phyloP scores from a whole-genome alignment of 2,797 vertebrate genomes.

The Carcharodon carcharias region DNA sequence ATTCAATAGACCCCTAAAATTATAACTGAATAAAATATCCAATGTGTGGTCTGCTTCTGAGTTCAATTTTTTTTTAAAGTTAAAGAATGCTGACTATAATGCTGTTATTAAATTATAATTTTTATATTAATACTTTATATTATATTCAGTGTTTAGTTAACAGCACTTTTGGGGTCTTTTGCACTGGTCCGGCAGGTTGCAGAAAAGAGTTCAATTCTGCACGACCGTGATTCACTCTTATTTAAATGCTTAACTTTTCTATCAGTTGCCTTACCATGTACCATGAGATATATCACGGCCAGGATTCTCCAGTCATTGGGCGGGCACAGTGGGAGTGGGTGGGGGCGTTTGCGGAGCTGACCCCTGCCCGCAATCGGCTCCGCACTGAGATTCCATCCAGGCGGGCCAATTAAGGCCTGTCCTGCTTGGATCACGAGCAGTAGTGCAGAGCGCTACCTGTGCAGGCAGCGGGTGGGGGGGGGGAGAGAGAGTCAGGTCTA shows the following conservation, averaged over 20 bases:
- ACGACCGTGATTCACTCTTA: background rate
- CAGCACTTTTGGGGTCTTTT: background rate
- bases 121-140: too few relatives aligned
- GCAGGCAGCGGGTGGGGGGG: too few relatives aligned
- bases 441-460: too few relatives aligned
- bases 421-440: too few relatives aligned
- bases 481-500: too few relatives aligned
- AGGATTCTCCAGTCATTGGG: too few relatives aligned
- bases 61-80: background rate
- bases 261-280: background rate
- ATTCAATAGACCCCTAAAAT: background rate
- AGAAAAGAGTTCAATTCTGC: conserved; percentile 22
- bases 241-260: background rate
- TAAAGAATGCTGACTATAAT: background rate
- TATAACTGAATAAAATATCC: background rate
- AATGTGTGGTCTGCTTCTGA: background rate
- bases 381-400: too few relatives aligned
- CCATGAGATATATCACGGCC: too few relatives aligned
- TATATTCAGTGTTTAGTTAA: background rate
- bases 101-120: background rate
- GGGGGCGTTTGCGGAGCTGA: too few relatives aligned
- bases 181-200: background rate
- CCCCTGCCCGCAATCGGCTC: too few relatives aligned
- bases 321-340: too few relatives aligned
- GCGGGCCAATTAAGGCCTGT: too few relatives aligned